Percentiles rank a stretch among this genome's conserved stretches.
Evolutionary conservation across 2,888 invertebrate genomes (phyloP).

Genomic region (Watsonalla binaria): DNA sequence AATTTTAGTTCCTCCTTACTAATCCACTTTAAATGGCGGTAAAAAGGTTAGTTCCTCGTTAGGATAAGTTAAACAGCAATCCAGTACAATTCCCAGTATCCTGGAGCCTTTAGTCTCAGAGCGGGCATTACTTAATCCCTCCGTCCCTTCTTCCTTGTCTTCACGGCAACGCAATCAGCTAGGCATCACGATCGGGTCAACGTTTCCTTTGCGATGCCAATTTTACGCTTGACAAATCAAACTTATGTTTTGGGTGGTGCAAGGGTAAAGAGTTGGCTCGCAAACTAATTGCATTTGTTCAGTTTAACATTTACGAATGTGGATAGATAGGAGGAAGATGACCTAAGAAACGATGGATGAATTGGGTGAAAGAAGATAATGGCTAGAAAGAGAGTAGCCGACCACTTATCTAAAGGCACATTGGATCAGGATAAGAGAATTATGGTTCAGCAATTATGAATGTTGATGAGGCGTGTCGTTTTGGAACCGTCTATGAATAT

Average conservation of each 20-base stretch:
- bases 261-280: conserved; percentile 4
- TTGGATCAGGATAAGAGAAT: no score
- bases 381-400: no score
- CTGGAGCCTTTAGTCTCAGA: conserved; percentile 4
- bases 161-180: conserved; percentile 19
- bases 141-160: conserved; percentile 11
- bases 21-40: not conserved
- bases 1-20: not conserved
- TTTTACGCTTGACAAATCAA: conserved; percentile 64
- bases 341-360: no score
- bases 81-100: not conserved
- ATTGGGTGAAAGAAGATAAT: no score
- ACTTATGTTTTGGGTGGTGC: conserved; percentile 32
- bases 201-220: conserved; percentile 50
- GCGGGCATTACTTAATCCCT: conserved; percentile 5
- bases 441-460: no score
- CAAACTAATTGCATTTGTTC: not conserved
- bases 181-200: conserved; percentile 28
- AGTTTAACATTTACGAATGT: not conserved
- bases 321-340: no score
- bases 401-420: no score
- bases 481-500: no score
- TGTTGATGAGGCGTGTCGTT: no score
- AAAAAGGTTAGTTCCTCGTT: not conserved
- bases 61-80: conserved; percentile 1